phyloP scores from a whole-genome alignment of 2,113 vertebrate genomes.

The Cyrtonyx montezumae region DNA sequence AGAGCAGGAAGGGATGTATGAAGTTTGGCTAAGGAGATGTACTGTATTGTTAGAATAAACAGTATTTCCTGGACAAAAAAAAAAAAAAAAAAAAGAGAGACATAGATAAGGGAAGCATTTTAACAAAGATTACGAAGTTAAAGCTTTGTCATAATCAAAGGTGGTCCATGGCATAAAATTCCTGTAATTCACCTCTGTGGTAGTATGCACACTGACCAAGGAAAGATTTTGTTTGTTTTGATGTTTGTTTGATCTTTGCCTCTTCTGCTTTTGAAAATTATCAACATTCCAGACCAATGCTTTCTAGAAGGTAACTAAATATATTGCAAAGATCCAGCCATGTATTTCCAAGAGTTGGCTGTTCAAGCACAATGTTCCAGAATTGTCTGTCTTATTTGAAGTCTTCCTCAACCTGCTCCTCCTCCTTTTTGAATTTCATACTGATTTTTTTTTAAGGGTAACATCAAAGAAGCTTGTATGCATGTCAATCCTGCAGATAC shows the following conservation, averaged over 20 bases:
- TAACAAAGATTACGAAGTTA: background rate
- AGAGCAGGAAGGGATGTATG: background rate
- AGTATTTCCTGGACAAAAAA: background rate
- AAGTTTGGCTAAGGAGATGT: background rate
- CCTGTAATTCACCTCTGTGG: background rate
- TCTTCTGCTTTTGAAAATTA: background rate
- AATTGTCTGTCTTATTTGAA: background rate
- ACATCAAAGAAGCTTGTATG: background rate
- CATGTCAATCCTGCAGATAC: background rate
- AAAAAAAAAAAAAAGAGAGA: background rate
- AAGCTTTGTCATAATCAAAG: background rate
- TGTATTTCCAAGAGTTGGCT: background rate
- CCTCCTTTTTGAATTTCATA: background rate
- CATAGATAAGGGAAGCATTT: background rate
- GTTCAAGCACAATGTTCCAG: background rate
- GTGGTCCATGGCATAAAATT: background rate
- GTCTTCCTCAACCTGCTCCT: background rate
- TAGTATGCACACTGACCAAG: background rate
- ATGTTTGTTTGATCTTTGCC: background rate
- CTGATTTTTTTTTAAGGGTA: background rate
- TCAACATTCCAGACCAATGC: background rate
- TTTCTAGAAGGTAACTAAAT: background rate
- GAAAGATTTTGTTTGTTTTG: background rate
- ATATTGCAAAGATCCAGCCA: background rate
- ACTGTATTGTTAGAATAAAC: background rate